Evolutionary conservation across 1,140 invertebrate species (phyloP).

Genomic region (Dreissena polymorpha): DNA sequence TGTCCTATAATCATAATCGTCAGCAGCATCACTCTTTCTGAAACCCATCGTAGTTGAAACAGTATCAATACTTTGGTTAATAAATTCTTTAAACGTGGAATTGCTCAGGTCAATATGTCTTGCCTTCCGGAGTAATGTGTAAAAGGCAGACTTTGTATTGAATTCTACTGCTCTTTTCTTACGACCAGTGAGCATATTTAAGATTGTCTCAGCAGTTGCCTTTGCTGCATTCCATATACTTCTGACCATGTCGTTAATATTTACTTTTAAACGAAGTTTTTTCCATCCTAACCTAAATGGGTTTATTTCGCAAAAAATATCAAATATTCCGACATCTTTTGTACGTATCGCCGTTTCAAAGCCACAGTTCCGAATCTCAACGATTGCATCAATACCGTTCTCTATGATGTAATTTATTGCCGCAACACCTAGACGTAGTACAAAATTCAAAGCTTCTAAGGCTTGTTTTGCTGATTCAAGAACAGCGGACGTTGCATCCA

Average conservation of each 20-base stretch:
- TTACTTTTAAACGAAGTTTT: slow-evolving; percentile 13
- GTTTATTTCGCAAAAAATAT: slow-evolving; percentile 46
- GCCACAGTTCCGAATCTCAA: slow-evolving; percentile 47
- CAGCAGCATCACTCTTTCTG: background rate
- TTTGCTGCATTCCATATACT: slow-evolving; percentile 49
- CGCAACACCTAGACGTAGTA: slow-evolving; percentile 11
- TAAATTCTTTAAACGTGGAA: background rate
- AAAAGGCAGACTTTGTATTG: slow-evolving; percentile 4
- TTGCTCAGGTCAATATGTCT: background rate
- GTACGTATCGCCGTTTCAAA: slow-evolving; percentile 34
- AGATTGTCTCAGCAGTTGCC: slow-evolving; percentile 6
- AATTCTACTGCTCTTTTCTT: slow-evolving; percentile 25
- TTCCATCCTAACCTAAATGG: slow-evolving; percentile 41
- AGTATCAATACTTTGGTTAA: background rate
- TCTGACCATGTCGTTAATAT: slow-evolving; percentile 42
- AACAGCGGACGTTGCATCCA: slow-evolving; percentile 22
- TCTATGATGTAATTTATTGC: slow-evolving; percentile 32
- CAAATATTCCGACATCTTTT: slow-evolving; percentile 30
- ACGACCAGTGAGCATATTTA: slow-evolving; percentile 11
- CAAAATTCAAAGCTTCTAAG: slow-evolving; percentile 45
- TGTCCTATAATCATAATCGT: background rate
- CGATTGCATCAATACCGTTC: slow-evolving; percentile 20
- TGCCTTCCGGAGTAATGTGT: background rate
- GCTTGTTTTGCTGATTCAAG: slow-evolving; percentile 42
- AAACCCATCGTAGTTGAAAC: background rate